Base-by-base conservation (phyloP, 2,888 invertebrate species). In the Heteromyza rotundicornis region DNA sequence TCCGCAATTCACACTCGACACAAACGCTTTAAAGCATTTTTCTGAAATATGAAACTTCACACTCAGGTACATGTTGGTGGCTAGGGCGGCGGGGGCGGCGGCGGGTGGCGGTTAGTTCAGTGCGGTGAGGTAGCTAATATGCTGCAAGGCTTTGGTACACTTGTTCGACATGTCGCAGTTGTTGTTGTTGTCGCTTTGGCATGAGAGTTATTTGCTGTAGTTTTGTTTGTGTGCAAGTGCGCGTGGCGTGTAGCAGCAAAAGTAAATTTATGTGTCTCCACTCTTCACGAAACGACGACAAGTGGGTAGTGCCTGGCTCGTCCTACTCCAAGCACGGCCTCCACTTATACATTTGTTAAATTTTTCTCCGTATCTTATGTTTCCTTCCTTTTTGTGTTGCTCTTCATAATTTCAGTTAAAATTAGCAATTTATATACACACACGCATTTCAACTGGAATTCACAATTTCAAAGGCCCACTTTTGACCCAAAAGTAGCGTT, bases 131-230 rank as follows among this genome's bases (percentile, higher is more conserved):
- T 2, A 16, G 32, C 19, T 47, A 20, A 49, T 27, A 32, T 27
- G 47, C 49, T 27, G 36, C 23, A 12, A 17, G 12, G 54, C n/a
- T n/a, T n/a, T n/a, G 36, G 36, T 19, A 49, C 23, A 57, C 49
- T 57, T 65, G 58, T 61, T 57, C 27, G 22, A 17, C 49, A 55
- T 53, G 53, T 52, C 40, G 47, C 50, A 44, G 55, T 36, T 1
- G 27, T 32, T 55, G 20, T 57, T 27, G 24, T 16, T 27, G 17
- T 69, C 71, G 70, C 69, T 66, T 71, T 72, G 64, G 50, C 71
- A 74, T 67, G 72, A 69, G 70, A 73, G 66, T 62, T 65, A 64
- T 71, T 73, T 74, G 72, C 73, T n/a, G n/a, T n/a, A 14, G 47
- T 23, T 16, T 47, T 55, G 27, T 19, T 22, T 61, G 47, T 44